Conservation (phyloP, 2,888 invertebrate genomes). For the Galerucella nymphaeae region DNA sequence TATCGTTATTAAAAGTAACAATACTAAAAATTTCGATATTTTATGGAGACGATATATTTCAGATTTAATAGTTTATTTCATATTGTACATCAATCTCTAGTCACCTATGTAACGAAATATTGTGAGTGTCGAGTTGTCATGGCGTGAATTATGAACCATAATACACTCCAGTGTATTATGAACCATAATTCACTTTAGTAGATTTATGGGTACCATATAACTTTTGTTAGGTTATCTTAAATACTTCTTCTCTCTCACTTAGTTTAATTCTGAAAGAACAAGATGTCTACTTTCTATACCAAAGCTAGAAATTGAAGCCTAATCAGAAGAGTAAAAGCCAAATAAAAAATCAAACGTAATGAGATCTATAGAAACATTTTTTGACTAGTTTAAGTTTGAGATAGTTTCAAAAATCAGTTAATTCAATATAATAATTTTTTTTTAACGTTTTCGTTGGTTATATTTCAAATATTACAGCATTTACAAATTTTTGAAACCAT, state of each 20-base stretch:
- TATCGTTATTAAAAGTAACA: no score
- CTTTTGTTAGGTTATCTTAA: no score
- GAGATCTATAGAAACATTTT: constrained; percentile 36
- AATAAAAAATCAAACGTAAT: constrained; percentile 34
- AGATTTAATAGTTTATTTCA: no score
- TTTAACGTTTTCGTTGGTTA: background rate
- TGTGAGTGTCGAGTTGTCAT: no score
- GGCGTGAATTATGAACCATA: no score
- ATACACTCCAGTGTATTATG: no score
- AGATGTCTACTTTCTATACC: constrained; percentile 14
- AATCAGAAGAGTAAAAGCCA: constrained; percentile 27
- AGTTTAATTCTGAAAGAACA: constrained; percentile 23
- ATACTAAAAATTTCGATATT: no score
- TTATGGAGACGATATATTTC: no score
- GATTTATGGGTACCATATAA: no score
- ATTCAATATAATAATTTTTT: background rate
- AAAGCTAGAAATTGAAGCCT: constrained; percentile 17
- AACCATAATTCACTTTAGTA: no score
- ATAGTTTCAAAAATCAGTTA: constrained; percentile 26
- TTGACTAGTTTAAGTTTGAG: constrained; percentile 32
- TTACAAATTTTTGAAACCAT: constrained; percentile 18
- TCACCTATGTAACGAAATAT: no score
- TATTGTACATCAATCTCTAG: no score
- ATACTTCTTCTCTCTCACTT: background rate
- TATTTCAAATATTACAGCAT: constrained; percentile 1